Base-by-base conservation (phyloP, 2,797 vertebrate genomes). In the Hipposideros larvatus region DNA sequence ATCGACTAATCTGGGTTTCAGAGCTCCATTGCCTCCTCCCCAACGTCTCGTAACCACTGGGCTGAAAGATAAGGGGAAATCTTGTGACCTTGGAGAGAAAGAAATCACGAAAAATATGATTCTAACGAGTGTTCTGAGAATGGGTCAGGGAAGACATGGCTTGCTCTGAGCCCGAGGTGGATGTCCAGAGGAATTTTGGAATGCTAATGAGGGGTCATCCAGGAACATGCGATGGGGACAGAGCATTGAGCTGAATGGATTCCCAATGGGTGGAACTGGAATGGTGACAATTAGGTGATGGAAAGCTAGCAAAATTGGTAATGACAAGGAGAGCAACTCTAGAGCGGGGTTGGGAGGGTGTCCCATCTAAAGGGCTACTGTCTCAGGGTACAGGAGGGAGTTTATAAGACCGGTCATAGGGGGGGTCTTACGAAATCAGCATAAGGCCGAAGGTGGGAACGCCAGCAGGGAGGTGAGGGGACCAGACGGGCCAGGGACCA, bases 1-100 rank as follows among this genome's bases (percentile, higher is more conserved):
- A 57, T 46, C 14, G 10, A 77, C 68, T 70, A 11, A 87, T 70
- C 53, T 87, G 93, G 34, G 7, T 61, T 15, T 71, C 53, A 70
- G 71, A 51, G 26, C n/a, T 78, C 41, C 55, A 46, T 31, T 68
- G 61, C 37, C 66, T 78, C 55, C 73, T 84, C 24, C 41, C 71
- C 79, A 63, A 73, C 73, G 77, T 53, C 87, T 71, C n/a, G 5
- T 18, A 55, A 74, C 34, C 89, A 41, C 75, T n/a, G 57, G 34
- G 51, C 31, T 85, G 74, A 91, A 94, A 85, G 75, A 48, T 92
- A 65, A 57, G 55, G 51, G 71, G 31, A 66, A 82, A 91, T 70
- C 90, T 43, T 79, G 79, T 96, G 95, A 95, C 96, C 96, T 97
- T 95, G 96, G 87, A 73, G 74, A 83, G 46, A 90, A 41, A 92